phyloP scores from a whole-genome alignment of 2,797 vertebrate species.

The Petrocephalus schoutedeni region DNA sequence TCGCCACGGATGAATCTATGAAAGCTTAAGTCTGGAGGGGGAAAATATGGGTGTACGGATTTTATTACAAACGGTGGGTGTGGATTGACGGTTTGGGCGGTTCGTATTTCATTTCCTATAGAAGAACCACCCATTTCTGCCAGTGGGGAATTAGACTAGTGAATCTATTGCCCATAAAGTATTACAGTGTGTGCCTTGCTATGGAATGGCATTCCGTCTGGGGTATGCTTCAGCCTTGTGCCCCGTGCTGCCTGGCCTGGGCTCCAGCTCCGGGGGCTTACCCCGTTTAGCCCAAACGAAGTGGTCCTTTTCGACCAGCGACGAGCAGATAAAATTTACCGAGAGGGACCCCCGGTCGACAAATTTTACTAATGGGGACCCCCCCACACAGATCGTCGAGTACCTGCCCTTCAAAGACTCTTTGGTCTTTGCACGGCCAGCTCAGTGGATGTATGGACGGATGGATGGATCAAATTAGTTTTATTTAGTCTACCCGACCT shows the following conservation, averaged over 20 bases:
- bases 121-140: neutral
- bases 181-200: neutral
- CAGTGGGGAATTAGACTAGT: neutral
- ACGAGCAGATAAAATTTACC: neutral
- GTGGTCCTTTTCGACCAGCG: neutral
- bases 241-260: neutral
- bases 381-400: neutral
- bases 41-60: neutral
- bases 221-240: neutral
- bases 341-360: neutral
- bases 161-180: neutral
- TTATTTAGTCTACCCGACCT: neutral
- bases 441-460: no score
- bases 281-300: neutral
- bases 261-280: neutral
- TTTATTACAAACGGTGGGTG: conserved; percentile 21
- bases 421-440: neutral
- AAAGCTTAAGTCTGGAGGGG: neutral
- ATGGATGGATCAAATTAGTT: neutral
- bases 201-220: neutral
- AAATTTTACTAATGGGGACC: neutral
- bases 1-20: neutral
- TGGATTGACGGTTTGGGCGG: neutral
- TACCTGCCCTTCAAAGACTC: neutral
- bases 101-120: conserved; percentile 20